These are phyloP conservation scores for Ptychadena robeensis DNA, from an alignment of 2,797 vertebrate species.

Conservation along the genomic window DNA sequence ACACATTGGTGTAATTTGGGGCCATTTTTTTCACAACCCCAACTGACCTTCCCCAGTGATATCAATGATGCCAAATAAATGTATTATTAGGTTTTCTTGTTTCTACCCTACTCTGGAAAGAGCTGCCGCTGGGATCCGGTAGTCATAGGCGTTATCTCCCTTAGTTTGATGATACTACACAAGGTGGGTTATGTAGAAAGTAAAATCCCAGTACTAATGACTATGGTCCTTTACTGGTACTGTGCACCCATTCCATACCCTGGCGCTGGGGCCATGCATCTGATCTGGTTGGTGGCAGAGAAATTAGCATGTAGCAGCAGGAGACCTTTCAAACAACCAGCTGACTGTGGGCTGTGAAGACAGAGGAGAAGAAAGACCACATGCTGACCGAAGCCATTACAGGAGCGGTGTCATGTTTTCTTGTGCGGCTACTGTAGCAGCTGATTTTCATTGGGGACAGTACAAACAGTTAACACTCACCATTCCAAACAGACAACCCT, in stretches of 20 bases:
- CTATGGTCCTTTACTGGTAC: not conserved
- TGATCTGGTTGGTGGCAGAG: slow-evolving; percentile 2
- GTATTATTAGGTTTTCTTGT: too few species aligned
- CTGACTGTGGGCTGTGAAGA: slow-evolving; percentile 8
- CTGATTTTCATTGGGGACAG: not conserved
- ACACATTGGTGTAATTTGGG: too few species aligned
- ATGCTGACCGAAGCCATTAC: slow-evolving; percentile 27
- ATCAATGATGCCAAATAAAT: too few species aligned
- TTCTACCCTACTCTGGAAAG: too few species aligned
- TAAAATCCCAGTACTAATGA: not conserved
- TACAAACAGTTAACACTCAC: slow-evolving; percentile 6
- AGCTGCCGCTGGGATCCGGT: too few species aligned
- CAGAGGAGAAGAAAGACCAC: not conserved
- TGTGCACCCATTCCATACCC: not conserved
- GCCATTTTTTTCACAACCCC: too few species aligned
- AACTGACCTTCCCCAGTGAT: too few species aligned
- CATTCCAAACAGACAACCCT: not conserved
- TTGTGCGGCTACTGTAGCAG: slow-evolving; percentile 32
- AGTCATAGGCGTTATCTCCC: too few species aligned
- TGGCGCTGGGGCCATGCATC: slow-evolving; percentile 1
- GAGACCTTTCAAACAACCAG: slow-evolving; percentile 32
- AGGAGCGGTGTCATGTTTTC: slow-evolving; percentile 28
- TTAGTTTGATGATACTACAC: too few species aligned
- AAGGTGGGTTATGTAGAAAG: not conserved
- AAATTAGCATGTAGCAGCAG: slow-evolving; percentile 43